Evolutionary conservation across 1,140 invertebrate species (phyloP).

Genomic region (Hesperophylax magnus): DNA sequence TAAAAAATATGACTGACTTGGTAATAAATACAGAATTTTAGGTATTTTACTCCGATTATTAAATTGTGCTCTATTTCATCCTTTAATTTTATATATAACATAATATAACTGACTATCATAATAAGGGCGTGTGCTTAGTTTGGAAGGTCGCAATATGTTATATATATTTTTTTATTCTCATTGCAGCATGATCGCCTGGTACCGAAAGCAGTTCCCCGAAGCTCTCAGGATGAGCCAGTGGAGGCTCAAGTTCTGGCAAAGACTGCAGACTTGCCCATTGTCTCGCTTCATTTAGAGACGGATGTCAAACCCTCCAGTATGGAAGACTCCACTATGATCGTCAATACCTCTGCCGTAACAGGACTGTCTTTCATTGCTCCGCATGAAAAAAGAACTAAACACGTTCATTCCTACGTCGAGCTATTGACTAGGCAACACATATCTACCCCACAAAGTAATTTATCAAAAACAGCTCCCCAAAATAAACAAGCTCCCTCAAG

Average conservation of each 20-base stretch:
- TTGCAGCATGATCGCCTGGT: constrained; percentile 54
- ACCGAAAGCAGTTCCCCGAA: constrained; percentile 48
- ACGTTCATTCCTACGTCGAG: constrained; percentile 45
- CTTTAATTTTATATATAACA: neutral
- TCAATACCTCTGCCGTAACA: constrained; percentile 50
- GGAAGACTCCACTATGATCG: constrained; percentile 48
- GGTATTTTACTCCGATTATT: neutral
- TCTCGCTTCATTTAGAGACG: neutral
- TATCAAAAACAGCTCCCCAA: too few relatives aligned
- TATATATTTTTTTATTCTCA: too few relatives aligned
- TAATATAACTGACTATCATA: neutral
- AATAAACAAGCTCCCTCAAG: too few relatives aligned
- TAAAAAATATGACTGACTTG: neutral
- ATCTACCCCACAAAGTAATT: too few relatives aligned
- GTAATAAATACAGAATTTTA: neutral
- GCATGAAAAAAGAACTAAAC: constrained; percentile 44
- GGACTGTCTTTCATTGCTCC: constrained; percentile 52
- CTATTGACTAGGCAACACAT: constrained; percentile 40
- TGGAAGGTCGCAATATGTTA: too few relatives aligned
- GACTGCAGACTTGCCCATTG: neutral
- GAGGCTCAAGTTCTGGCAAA: neutral
- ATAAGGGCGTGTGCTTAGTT: too few relatives aligned
- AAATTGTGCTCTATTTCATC: neutral
- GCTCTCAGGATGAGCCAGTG: neutral
- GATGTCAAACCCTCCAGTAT: constrained; percentile 30